phyloP scores from a whole-genome alignment of 2,113 vertebrate species.

The Arothron firmamentum region DNA sequence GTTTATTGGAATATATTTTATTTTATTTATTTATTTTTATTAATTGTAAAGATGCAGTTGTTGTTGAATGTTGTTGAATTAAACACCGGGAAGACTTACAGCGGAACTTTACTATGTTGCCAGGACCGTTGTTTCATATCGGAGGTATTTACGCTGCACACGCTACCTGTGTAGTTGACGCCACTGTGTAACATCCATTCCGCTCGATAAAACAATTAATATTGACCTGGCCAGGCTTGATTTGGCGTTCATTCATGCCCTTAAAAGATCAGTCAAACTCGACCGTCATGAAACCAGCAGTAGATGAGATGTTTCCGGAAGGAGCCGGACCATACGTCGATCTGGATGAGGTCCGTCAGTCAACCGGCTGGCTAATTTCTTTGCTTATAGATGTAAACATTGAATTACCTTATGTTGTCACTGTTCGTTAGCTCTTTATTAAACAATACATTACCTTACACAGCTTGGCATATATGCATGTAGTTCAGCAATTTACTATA shows the following conservation, averaged over 20 bases:
- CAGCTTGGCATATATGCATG: background rate
- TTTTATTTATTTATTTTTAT: too few relatives aligned
- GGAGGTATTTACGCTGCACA: constrained; percentile 33
- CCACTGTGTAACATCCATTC: background rate
- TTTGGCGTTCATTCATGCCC: constrained; percentile 39
- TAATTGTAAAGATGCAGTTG: too few relatives aligned
- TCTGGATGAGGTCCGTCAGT: constrained; percentile 80
- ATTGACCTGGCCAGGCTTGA: background rate
- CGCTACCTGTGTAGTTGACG: background rate
- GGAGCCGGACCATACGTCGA: constrained; percentile 89
- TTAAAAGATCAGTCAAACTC: constrained; percentile 53
- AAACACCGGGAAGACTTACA: too few relatives aligned
- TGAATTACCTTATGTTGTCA: background rate
- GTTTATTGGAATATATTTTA: too few relatives aligned
- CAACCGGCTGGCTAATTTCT: background rate
- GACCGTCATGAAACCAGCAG: constrained; percentile 83
- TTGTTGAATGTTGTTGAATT: background rate
- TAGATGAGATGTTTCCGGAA: constrained; percentile 93
- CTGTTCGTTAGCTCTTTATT: background rate
- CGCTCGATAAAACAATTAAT: background rate
- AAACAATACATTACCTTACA: background rate
- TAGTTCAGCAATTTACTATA: background rate
- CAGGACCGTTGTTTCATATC: background rate
- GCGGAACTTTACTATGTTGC: constrained; percentile 23
- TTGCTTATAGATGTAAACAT: background rate